A percentile compares a stretch with the other conserved stretches of the same genome.
Conservation (phyloP, 2,113 vertebrate genomes). For the Spheniscus mendiculus region DNA sequence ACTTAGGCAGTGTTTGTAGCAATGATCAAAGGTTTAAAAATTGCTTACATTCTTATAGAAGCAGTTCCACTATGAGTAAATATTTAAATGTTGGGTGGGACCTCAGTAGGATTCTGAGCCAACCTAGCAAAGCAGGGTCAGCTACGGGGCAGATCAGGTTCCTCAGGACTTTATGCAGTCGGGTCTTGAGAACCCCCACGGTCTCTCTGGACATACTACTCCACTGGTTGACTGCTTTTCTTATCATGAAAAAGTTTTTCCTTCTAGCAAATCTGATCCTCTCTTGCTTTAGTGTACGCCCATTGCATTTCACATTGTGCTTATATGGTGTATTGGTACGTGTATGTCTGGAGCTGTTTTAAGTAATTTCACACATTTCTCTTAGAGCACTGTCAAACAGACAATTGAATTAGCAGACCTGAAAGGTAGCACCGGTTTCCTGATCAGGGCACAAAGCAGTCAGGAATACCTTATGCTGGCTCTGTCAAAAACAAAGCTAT, state of each 20-base stretch:
- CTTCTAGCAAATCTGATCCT: neutral
- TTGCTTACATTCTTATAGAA: neutral
- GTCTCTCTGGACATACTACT: neutral
- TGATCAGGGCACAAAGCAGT: neutral
- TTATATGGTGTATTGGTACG: neutral
- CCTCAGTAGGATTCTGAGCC: neutral
- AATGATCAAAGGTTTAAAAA: neutral
- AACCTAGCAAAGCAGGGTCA: neutral
- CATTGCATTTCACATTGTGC: neutral
- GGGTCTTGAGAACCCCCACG: neutral
- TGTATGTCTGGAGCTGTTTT: neutral
- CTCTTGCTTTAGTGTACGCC: neutral
- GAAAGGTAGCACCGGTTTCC: neutral
- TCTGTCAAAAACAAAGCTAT: neutral
- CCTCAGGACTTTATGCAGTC: neutral
- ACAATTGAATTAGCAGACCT: neutral
- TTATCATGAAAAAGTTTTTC: neutral
- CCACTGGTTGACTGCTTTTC: neutral
- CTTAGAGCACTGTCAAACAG: neutral
- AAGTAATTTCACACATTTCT: neutral
- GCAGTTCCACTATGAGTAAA: neutral
- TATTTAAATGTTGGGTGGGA: neutral
- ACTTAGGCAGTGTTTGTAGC: neutral
- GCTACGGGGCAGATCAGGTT: fast-evolving
- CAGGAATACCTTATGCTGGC: neutral